Conservation (phyloP, 2,113 vertebrate species). For the Odontophorus gujanensis region DNA sequence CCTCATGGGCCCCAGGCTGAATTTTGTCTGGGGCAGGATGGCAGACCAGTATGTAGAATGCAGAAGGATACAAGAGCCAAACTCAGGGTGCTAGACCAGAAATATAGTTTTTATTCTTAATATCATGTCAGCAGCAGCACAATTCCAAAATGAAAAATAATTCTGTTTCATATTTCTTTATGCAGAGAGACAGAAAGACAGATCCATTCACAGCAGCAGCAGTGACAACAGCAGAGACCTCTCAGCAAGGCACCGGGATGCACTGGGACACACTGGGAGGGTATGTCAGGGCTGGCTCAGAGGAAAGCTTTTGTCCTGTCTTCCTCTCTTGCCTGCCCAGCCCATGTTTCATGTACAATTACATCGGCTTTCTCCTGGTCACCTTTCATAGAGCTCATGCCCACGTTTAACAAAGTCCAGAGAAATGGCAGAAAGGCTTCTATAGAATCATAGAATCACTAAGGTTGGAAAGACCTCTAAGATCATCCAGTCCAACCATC, state of each 20-base stretch:
- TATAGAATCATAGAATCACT: too few relatives aligned
- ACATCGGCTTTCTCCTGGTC: neutral
- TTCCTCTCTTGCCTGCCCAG: neutral
- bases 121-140: constrained; percentile 67
- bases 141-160: constrained; percentile 70
- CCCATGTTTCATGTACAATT: neutral
- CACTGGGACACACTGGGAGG: neutral
- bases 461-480: too few relatives aligned
- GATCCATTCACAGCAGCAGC: constrained; percentile 63
- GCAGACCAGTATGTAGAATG: neutral
- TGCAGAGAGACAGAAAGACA: constrained; percentile 50
- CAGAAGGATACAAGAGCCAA: constrained; percentile 31
- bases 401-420: neutral
- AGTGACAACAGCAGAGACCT: neutral
- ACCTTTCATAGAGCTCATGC: neutral
- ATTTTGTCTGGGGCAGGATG: neutral
- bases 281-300: neutral
- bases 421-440: neutral
- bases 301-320: constrained; percentile 17
- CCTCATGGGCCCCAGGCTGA: rapidly evolving
- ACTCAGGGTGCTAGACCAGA: constrained; percentile 65
- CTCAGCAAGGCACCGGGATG: constrained; percentile 24
- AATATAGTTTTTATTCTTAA: constrained; percentile 72
- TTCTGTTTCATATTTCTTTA: constrained; percentile 47
- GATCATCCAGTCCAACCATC: too few relatives aligned